Evolutionary conservation across 2,888 invertebrate genomes (phyloP).

Genomic region (Itoplectis maculator): DNA sequence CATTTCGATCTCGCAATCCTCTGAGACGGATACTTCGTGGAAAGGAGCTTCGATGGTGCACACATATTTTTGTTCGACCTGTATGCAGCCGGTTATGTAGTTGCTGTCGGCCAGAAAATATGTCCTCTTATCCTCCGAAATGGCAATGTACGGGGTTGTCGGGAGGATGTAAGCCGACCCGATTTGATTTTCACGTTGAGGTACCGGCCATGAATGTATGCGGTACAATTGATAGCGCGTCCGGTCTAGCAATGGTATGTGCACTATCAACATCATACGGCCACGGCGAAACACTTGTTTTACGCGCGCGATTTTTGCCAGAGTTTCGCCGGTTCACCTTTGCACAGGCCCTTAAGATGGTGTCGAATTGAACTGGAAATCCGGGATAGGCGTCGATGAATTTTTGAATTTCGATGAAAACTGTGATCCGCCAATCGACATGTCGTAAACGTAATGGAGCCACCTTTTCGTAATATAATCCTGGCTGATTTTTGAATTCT

Average conservation of each 20-base stretch:
- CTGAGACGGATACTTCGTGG: background rate
- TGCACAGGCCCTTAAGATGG: background rate
- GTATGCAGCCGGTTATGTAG: background rate
- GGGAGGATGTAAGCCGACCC: background rate
- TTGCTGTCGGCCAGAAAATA: background rate
- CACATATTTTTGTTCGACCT: background rate
- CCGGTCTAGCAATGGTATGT: slow-evolving; percentile 12
- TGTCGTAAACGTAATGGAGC: background rate
- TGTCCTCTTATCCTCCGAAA: background rate
- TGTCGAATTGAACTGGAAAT: background rate
- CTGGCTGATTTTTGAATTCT: background rate
- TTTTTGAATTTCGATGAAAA: background rate
- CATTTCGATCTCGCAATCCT: slow-evolving; percentile 9
- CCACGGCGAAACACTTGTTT: background rate
- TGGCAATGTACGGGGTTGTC: background rate
- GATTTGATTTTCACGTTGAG: background rate
- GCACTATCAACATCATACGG: background rate
- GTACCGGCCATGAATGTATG: background rate
- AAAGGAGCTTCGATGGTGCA: background rate
- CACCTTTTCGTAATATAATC: background rate
- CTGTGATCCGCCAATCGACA: background rate
- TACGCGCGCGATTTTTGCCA: no score
- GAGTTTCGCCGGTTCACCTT: no score
- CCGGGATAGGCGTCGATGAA: background rate
- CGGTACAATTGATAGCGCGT: slow-evolving; percentile 1